Evolutionary conservation across 2,888 invertebrate genomes (phyloP).

Genomic region (Cartodere bifasciata): DNA sequence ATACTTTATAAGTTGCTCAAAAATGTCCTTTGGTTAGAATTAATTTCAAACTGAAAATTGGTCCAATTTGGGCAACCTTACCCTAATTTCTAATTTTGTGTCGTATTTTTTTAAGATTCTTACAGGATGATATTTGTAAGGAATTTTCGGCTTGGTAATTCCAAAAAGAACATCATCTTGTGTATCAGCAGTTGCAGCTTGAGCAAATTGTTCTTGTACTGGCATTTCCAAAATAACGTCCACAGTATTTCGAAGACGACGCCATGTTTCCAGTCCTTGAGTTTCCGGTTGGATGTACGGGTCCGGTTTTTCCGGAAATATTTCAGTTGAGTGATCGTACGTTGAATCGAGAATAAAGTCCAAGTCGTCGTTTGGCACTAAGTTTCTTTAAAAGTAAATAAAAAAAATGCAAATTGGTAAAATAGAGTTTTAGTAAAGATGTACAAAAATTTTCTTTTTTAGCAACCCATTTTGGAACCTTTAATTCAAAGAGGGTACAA

Average conservation of each 20-base stretch:
- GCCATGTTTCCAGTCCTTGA: slow-evolving; percentile 48
- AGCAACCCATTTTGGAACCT: too few relatives aligned
- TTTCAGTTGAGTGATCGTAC: slow-evolving; percentile 53
- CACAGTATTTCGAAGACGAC: slow-evolving; percentile 50
- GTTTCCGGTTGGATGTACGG: slow-evolving; percentile 57
- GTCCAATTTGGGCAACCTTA: too few relatives aligned
- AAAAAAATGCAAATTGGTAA: not conserved
- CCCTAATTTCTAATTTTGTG: too few relatives aligned
- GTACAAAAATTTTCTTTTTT: too few relatives aligned
- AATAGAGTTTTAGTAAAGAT: too few relatives aligned
- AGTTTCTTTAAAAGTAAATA: slow-evolving; percentile 18
- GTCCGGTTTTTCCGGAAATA: slow-evolving; percentile 51
- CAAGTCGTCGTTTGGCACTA: slow-evolving; percentile 51
- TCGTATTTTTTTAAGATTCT: too few relatives aligned
- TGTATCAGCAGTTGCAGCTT: slow-evolving; percentile 8
- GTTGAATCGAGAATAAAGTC: slow-evolving; percentile 54
- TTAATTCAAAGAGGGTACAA: too few relatives aligned
- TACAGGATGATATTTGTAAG: slow-evolving; percentile 25
- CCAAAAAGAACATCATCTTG: slow-evolving; percentile 3
- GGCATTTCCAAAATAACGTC: slow-evolving; percentile 35
- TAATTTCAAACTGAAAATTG: too few relatives aligned
- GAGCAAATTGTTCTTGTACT: slow-evolving; percentile 11
- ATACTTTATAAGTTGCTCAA: too few relatives aligned
- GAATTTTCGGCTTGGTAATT: slow-evolving; percentile 5
- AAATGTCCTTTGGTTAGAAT: too few relatives aligned